Evolutionary conservation across 2,113 vertebrate genomes (phyloP).

Genomic region (Miniopterus natalensis): DNA sequence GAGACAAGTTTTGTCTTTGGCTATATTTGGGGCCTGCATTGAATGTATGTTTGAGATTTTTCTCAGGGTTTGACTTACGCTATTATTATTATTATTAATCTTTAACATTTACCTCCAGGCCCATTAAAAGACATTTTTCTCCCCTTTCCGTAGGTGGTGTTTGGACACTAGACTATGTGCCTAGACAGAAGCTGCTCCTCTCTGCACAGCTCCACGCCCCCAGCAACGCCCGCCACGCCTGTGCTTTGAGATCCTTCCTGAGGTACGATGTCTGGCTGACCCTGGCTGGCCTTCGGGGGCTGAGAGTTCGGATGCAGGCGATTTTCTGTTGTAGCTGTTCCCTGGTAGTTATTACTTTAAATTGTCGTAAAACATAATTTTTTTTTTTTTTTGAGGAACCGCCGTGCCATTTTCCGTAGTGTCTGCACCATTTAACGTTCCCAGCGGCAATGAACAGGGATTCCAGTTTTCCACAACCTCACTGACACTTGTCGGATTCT

Average conservation of each 20-base stretch:
- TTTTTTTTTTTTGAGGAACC: not conserved
- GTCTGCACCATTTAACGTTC: not conserved
- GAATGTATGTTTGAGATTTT: conserved; percentile 37
- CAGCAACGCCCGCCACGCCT: conserved; percentile 37
- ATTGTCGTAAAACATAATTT: not conserved
- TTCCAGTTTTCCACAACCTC: not conserved
- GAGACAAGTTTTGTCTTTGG: not conserved
- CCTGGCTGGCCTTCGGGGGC: conserved; percentile 11
- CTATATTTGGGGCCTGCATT: not conserved
- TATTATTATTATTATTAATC: not conserved
- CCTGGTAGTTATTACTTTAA: not conserved
- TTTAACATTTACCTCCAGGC: conserved; percentile 21
- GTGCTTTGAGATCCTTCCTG: conserved; percentile 63
- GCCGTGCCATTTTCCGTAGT: not conserved
- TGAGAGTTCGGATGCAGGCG: not conserved
- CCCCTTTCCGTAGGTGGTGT: conserved; percentile 72
- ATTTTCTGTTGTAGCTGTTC: not conserved
- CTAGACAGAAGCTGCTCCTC: conserved; percentile 42
- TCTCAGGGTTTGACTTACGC: not conserved
- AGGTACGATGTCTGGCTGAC: conserved; percentile 65
- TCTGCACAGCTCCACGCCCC: conserved; percentile 2
- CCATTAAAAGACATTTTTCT: conserved; percentile 42
- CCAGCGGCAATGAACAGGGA: not conserved
- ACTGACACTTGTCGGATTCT: not conserved
- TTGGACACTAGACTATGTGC: conserved; percentile 75